Base-by-base conservation (phyloP, 2,888 invertebrate species). In the Odontocerum albicorne region DNA sequence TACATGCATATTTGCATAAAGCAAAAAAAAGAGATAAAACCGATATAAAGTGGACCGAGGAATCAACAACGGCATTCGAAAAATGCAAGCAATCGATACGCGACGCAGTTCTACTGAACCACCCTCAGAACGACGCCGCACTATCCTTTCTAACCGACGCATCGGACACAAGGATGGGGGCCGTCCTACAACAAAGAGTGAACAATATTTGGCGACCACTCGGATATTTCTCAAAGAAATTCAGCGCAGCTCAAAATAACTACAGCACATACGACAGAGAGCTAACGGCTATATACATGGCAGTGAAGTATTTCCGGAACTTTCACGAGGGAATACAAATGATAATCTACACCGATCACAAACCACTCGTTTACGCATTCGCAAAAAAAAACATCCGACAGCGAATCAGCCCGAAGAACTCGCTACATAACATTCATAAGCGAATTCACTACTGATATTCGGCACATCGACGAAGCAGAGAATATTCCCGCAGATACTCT, bases 191-290 rank as follows among this genome's bases (percentile, higher is more conserved):
- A 39, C 58, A 58, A 13, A 7, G 21, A 3, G 7, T 13, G 7
- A 13, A 38, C 8, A 20, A 31, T 1, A 6, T 15, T 2, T 62
- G 60, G 62, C 7, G 31, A 20, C 62, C 62, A 2, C 49, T 62
- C 7, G 58, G 32, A 6, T 62, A 55, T 27, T 59, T 57, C 36
- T 61, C 57, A 57, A 55, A 21, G 47, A 52, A 27, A 27, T 54
- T 15, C 2, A 31, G 31, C 2, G 21, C 45, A 16, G 12, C 59
- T 0, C 61, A 63, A 22, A 8, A 38, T 13, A 52, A 58, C 19
- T 63, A 62, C 27, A 60, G 59, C 21, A 60, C 62, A 1, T 64
- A 59, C 13, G 63, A 64, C 35, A 6, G 57, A 3, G 64, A 65
- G 22, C 47, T 64, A 4, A 20, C 62, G 27, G 61, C 58, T 1